A percentile compares a stretch with the other conserved stretches of the same genome.
These are phyloP conservation scores for Xenops minutus DNA, from an alignment of 2,797 vertebrate species.

Conservation along the genomic window DNA sequence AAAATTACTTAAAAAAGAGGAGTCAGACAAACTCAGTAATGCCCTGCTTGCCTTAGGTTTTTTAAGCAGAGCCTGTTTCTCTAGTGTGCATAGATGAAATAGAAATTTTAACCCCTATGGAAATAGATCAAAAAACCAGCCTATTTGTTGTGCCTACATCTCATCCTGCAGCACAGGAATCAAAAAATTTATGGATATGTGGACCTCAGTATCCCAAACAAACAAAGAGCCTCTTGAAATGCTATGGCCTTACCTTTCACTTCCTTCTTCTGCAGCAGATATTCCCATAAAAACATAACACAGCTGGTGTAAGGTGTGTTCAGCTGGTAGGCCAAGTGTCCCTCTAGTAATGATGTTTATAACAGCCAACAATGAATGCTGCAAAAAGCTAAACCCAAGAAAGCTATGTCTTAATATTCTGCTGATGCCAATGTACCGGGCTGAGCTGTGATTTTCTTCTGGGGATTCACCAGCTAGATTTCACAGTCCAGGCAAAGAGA, in stretches of 20 bases:
- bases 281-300: rapidly evolving
- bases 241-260: not conserved
- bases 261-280: not conserved
- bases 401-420: not conserved
- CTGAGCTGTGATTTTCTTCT: not conserved
- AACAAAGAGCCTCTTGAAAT: not conserved
- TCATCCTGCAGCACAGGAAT: not conserved
- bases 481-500: not conserved
- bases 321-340: not conserved
- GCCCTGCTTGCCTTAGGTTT: not conserved
- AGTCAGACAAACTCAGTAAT: not conserved
- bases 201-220: not conserved
- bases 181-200: not conserved
- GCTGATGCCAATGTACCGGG: rapidly evolving
- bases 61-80: not conserved
- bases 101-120: not conserved
- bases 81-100: not conserved
- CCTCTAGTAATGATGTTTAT: not conserved
- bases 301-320: not conserved
- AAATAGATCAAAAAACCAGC: not conserved
- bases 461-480: not conserved
- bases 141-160: not conserved
- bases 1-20: not conserved
- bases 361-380: not conserved
- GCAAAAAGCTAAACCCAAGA: not conserved